Conservation (phyloP, 2,113 vertebrate species). For the Pampusana beccarii region DNA sequence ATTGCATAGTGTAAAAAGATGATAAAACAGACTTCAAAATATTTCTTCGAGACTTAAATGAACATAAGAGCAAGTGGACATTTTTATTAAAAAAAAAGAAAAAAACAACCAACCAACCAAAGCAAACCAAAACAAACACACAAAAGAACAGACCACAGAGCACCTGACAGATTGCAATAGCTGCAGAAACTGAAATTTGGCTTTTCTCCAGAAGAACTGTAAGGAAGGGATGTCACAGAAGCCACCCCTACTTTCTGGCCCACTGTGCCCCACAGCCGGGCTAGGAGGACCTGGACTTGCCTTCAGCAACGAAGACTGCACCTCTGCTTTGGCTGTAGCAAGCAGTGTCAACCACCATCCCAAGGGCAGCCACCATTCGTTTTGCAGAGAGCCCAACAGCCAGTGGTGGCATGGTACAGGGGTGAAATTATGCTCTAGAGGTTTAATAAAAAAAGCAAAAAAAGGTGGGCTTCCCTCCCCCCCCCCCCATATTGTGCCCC, state of each 20-base stretch:
- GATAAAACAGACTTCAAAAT: not conserved
- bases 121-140: not conserved
- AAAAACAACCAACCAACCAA: no score
- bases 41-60: not conserved
- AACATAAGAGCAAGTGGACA: not conserved
- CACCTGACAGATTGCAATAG: not conserved
- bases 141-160: not conserved
- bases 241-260: not conserved
- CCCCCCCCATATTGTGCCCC: rapidly evolving
- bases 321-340: rapidly evolving
- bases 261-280: no score
- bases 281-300: not conserved
- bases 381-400: not conserved
- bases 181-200: not conserved
- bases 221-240: not conserved
- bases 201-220: not conserved
- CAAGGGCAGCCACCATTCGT: not conserved
- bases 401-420: not conserved
- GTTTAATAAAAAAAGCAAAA: not conserved
- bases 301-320: rapidly evolving
- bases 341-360: not conserved
- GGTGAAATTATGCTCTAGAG: not conserved
- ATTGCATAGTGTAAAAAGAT: not conserved
- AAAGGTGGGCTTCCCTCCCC: not conserved
- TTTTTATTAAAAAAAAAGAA: not conserved